Base-by-base conservation (phyloP, 2,888 invertebrate species). In the Amiota mariae region DNA sequence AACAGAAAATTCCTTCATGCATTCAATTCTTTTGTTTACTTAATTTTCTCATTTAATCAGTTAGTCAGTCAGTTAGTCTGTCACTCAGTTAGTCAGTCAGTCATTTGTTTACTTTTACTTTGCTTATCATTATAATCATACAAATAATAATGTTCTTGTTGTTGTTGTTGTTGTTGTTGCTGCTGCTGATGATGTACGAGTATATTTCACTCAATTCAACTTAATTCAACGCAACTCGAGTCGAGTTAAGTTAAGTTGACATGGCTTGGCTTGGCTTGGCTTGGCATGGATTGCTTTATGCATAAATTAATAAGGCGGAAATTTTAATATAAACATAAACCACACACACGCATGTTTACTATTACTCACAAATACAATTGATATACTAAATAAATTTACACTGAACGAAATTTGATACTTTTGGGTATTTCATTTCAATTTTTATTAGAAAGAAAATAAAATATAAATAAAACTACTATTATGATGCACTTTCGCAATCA, bases 271-370 rank as follows among this genome's bases (percentile, higher is more conserved):
- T 75, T 48, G n/a, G n/a, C n/a, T 71, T 24, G 72, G 51, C 74
- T 73, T 68, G 70, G 54, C 13, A 61, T 74, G 75, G 64, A 71
- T 75, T 48, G 71, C 51, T 76, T 75, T 72, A 71, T 79, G 77
- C 78, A 83, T 82, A 79, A 81, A 85, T 87, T 82, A 87, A 84
- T 82, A 83, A 85, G 87, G 88, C 87, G 87, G 87, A 87, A 87
- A 87, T 87, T 87, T 87, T 84, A 87, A 87, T 84, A 79, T 85
- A 86, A 85, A 75, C 78, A 75, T 70, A 76, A 78, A 80, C 78
- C 79, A n/a, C 46, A 18, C 15, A 49, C 6, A 15, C 79, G 77
- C 77, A 78, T 79, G 78, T 79, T 75, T 72, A 76, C 81, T 85
- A 85, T n/a, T n/a, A n/a, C n/a, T n/a, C 84, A 74, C 78, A 76